Evolutionary conservation across 1,140 invertebrate species (phyloP), one percentile per base, ranked within the genome.

Genomic region (Bicyclus anynana): DNA sequence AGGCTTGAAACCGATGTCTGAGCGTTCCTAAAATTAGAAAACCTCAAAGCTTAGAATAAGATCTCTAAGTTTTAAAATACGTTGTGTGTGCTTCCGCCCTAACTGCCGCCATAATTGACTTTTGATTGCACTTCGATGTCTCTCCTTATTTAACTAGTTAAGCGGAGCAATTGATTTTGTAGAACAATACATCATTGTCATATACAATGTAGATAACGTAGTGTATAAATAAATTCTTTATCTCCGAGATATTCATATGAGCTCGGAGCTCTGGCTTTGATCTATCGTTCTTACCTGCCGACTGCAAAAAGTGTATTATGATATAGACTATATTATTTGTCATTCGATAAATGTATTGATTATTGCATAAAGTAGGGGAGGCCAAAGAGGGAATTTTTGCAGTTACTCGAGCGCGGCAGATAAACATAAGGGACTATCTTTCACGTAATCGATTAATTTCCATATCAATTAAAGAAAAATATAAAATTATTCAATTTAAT

Each of bases 71-170:
- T n/a, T n/a, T n/a, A n/a, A n/a, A n/a, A n/a, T n/a, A n/a, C n/a
- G n/a, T n/a, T n/a, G n/a, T n/a, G 29, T 33, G 29, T 33, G 10
- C 10, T 12, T 3, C 3, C 3, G 29, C 3, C 29, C 29, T 33
- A 33, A 84, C 85, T 77, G 80, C 73, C 74, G 71, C 72, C 83
- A 79, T 87, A 87, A 87, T 87, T 84, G 83, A 84, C 75, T 87
- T 84, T 84, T 77, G 77, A 81, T 83, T 82, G 74, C 71, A 75
- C 67, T 64, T 56, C 65, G 65, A 75, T 83, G 80, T 85, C 77
- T 78, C 74, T 77, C 79, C 69, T 72, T 80, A 69, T 74, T 82
- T 77, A 77, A 72, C 62, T 74, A 63, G 63, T 59, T 64, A 62
- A 68, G 54, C 71, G 58, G 66, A 67, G 50, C 69, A 74, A 76